Conservation (phyloP, 2,113 vertebrate genomes). For the Siniperca chuatsi region DNA sequence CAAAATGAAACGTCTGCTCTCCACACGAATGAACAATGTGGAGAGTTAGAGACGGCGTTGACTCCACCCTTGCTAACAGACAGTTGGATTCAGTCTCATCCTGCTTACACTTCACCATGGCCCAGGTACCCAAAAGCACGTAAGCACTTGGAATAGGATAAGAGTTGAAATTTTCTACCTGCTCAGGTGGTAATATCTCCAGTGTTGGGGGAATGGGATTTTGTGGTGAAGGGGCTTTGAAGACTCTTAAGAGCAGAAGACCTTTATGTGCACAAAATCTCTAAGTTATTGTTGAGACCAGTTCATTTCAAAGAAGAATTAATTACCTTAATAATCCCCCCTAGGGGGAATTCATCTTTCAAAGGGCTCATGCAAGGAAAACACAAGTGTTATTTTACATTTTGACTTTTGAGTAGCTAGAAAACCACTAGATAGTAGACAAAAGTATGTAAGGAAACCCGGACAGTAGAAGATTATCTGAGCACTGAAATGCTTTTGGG, state of each 20-base stretch:
- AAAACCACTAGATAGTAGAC: neutral
- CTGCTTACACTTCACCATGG: neutral
- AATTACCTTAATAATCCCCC: no score
- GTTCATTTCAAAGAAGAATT: neutral
- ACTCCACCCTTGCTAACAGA: slow-evolving; percentile 6
- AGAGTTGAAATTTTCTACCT: neutral
- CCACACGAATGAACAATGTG: neutral
- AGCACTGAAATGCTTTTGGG: neutral
- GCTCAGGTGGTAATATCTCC: neutral
- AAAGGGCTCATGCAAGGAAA: slow-evolving; percentile 19
- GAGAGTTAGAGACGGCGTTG: neutral
- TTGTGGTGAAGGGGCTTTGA: neutral
- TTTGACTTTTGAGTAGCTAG: neutral
- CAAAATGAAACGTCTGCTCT: slow-evolving; percentile 18
- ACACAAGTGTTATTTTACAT: neutral
- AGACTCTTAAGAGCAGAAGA: neutral
- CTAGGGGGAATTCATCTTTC: no score
- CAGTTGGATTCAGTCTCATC: slow-evolving; percentile 16
- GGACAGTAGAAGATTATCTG: neutral
- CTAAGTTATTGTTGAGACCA: neutral
- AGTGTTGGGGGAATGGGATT: neutral
- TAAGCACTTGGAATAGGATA: neutral
- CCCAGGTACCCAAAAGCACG: slow-evolving; percentile 25
- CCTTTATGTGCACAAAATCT: neutral
- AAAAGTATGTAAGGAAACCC: neutral